phyloP scores from a whole-genome alignment of 1,140 invertebrate genomes.

The Oncopeltus fasciatus region DNA sequence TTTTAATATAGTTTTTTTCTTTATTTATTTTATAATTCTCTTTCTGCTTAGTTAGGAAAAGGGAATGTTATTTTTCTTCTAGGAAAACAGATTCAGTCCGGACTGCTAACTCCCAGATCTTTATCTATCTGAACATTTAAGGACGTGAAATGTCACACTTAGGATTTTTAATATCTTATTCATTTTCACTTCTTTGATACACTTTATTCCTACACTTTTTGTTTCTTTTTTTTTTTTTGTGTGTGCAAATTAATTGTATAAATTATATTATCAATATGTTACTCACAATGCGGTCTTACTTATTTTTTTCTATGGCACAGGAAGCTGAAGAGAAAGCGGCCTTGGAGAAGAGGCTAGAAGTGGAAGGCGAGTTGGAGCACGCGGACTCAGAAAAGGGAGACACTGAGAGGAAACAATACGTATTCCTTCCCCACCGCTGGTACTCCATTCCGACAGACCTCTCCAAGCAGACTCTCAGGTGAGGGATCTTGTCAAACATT shows the following conservation, averaged over 20 bases:
- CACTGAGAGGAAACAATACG: not conserved
- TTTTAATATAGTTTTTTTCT: too few species aligned
- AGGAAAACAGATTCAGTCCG: too few species aligned
- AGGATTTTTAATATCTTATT: too few species aligned
- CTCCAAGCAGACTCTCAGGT: not conserved
- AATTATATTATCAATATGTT: not conserved
- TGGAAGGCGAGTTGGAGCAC: not conserved
- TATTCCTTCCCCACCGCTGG: slow-evolving; percentile 8
- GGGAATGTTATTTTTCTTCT: too few species aligned
- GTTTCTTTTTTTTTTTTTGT: too few species aligned
- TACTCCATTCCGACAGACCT: slow-evolving; percentile 13
- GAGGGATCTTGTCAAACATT: too few species aligned
- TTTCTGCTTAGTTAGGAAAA: too few species aligned
- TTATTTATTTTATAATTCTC: too few species aligned
- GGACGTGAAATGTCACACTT: too few species aligned
- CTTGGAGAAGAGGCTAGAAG: not conserved
- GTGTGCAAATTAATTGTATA: not conserved
- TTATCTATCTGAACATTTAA: too few species aligned
- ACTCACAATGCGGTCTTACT: not conserved
- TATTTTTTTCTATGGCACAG: not conserved
- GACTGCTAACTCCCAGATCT: too few species aligned
- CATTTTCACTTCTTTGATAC: not conserved
- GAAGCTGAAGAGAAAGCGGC: not conserved
- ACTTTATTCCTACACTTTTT: not conserved
- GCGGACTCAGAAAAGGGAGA: not conserved